phyloP scores from a whole-genome alignment of 1,140 invertebrate species.

The Listronotus bonariensis region DNA sequence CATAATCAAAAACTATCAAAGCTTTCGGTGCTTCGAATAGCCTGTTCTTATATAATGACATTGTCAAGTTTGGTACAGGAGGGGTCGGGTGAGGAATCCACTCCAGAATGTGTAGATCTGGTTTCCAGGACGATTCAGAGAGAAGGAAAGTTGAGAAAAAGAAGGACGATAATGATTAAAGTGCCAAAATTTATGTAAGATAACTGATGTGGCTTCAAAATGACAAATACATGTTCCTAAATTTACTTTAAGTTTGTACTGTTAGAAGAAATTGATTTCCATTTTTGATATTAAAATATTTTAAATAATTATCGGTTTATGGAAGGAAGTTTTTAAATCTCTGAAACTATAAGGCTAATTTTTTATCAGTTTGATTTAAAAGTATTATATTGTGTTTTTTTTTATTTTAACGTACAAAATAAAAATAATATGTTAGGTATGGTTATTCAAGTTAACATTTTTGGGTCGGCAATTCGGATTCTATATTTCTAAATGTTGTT shows the following conservation, averaged over 20 bases:
- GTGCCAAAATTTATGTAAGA: constrained; percentile 1
- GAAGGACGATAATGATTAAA: constrained; percentile 68
- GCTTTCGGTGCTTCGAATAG: constrained; percentile 87
- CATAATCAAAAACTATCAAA: constrained; percentile 93
- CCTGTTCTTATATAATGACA: constrained; percentile 88
- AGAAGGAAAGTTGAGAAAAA: constrained; percentile 86
- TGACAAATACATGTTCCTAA: constrained; percentile 19
- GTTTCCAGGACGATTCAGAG: constrained; percentile 89
- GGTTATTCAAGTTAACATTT: too few species aligned
- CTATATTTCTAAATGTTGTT: too few species aligned
- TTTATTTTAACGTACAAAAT: too few species aligned
- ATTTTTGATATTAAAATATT: background rate
- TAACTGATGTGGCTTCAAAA: background rate
- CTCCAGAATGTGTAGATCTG: constrained; percentile 80
- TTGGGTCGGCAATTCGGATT: too few species aligned
- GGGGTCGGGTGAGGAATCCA: constrained; percentile 59
- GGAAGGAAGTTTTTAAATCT: too few species aligned
- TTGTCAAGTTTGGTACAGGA: constrained; percentile 65
- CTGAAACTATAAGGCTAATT: too few species aligned
- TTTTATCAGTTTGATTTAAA: too few species aligned
- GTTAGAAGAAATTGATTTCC: too few species aligned
- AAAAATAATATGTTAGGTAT: too few species aligned
- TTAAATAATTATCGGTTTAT: too few species aligned
- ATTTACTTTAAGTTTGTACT: constrained; percentile 5
- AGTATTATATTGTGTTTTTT: too few species aligned